These are phyloP conservation scores for Steinernema scapterisci DNA, from an alignment of 2,888 invertebrate genomes.

Conservation along the genomic window DNA sequence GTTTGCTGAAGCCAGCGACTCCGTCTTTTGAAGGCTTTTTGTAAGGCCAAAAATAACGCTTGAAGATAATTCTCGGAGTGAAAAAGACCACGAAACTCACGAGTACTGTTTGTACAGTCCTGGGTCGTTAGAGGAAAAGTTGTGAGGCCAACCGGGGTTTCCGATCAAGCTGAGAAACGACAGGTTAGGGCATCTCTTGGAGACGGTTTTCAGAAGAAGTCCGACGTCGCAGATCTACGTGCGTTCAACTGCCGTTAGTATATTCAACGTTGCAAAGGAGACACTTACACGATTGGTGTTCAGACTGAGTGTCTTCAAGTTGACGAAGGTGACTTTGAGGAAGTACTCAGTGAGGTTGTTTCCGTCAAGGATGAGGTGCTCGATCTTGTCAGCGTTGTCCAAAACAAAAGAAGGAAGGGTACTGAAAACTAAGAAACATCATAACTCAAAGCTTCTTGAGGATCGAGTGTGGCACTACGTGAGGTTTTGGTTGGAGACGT, in stretches of 20 bases:
- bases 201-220: slow-evolving; percentile 47
- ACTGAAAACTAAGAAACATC: slow-evolving; percentile 41
- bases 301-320: slow-evolving; percentile 46
- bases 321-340: slow-evolving; percentile 50
- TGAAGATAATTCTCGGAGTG: slow-evolving; percentile 18
- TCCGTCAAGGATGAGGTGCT: slow-evolving; percentile 55
- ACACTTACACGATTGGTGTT: slow-evolving; percentile 46
- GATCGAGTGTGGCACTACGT: slow-evolving; percentile 25
- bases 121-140: neutral
- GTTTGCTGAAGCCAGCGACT: neutral
- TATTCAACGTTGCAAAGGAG: neutral
- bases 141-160: slow-evolving; percentile 58
- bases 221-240: slow-evolving; percentile 52
- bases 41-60: neutral
- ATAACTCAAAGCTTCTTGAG: neutral
- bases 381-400: slow-evolving; percentile 46
- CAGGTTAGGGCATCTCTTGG: slow-evolving; percentile 51
- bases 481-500: slow-evolving; percentile 33
- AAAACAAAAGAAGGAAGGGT: slow-evolving; percentile 50
- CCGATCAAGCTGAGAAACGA: slow-evolving; percentile 48
- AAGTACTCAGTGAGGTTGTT: slow-evolving; percentile 56
- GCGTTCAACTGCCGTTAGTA: neutral
- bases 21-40: neutral
- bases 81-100: slow-evolving; percentile 32
- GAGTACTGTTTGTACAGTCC: slow-evolving; percentile 29